Evolutionary conservation across 2,113 vertebrate genomes (phyloP).

Genomic region (Myotis brandtii): DNA sequence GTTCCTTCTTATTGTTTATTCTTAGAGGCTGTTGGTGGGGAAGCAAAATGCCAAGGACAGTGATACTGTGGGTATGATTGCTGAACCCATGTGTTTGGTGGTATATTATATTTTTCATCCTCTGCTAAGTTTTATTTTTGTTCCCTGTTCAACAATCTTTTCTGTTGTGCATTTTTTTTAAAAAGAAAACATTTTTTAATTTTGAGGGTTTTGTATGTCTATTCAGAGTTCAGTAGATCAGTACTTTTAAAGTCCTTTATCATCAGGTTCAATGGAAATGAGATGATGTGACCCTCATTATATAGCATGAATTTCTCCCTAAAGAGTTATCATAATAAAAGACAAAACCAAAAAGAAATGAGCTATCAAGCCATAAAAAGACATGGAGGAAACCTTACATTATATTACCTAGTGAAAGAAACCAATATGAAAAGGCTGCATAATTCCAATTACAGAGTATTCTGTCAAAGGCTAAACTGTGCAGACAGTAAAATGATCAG

Average conservation of each 20-base stretch:
- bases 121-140: slow-evolving; percentile 60
- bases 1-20: slow-evolving; percentile 74
- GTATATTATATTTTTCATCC: slow-evolving; percentile 26
- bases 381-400: background rate
- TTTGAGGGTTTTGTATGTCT: background rate
- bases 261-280: background rate
- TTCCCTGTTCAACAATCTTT: background rate
- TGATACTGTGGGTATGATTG: slow-evolving; percentile 6
- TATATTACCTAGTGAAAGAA: background rate
- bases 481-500: background rate
- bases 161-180: background rate
- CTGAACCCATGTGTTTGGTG: background rate
- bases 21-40: slow-evolving; percentile 64
- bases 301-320: background rate
- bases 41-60: slow-evolving; percentile 62
- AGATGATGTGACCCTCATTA: background rate
- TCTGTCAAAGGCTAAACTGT: background rate
- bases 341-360: background rate
- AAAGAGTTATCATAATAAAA: background rate
- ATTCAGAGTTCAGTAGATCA: background rate
- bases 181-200: background rate
- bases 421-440: background rate
- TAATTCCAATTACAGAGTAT: background rate
- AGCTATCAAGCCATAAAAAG: background rate
- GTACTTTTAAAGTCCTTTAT: slow-evolving; percentile 14